Evolutionary conservation across 2,888 invertebrate species (phyloP), one percentile per base, ranked within the genome.

Genomic region (Chalcis sispes): DNA sequence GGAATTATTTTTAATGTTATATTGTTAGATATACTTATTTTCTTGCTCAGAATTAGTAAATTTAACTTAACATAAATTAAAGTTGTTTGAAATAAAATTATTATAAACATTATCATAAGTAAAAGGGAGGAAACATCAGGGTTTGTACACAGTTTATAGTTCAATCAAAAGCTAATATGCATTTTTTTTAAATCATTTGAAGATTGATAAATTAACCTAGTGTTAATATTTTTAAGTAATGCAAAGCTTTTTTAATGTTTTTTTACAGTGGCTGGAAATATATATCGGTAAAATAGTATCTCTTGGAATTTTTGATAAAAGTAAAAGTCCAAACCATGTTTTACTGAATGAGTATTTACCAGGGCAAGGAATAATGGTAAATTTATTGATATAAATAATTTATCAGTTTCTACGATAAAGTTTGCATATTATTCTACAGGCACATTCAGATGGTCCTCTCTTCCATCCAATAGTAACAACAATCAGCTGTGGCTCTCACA

Each of bases 391-490:
- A 66, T 54, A n/a, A n/a, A n/a, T n/a, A n/a, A n/a, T 64, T 5
- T 32, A 25, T 32, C 25, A 69, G 15, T 66, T 59, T 61, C 56
- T 32, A 67, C 56, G 56, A 40, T 40, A 18, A 36, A 70, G 27
- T 27, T 42, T n/a, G 8, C 1, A 48, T 52, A 27, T 50, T 71
- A 65, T 76, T 70, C 79, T 64, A 29, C 62, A 93, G 93, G 95
- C 98, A 1, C 99, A 99, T 90, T 93, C 95, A 27, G 99, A 99
- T 90, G 99, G 99, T 0, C 95, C 97, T 0, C 89, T 99, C 18
- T 99, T 98, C 88, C 93, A 94, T 88, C 98, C 98, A 0, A 94
- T 94, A 15, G 95, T 99, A 71, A 94, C 97, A 20, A 99, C 99
- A 0, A 94, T 99, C 75, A 96, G 94, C 61, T 93, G 97, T 82